Evolutionary conservation across 1,140 invertebrate genomes (phyloP), one percentile per base, ranked within the genome.

Genomic region (Cydia fagiglandana): DNA sequence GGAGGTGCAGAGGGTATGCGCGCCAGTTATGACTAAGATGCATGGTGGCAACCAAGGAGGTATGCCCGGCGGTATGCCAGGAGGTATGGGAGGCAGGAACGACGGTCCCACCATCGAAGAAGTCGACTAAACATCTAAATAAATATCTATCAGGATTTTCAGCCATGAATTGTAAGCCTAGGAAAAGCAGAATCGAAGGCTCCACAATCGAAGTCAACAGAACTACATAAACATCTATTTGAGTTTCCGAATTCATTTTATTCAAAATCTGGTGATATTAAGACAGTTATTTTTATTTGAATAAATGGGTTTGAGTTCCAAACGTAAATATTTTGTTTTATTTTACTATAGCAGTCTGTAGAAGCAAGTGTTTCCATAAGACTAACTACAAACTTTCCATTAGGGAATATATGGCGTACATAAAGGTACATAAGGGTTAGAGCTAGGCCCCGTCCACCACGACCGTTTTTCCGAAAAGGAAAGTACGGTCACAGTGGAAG

Each of bases 1-100:
- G n/a, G 53, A 56, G 53, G 53, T 56, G 15, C 53, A 56, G 53
- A 56, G 53, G n/a, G 53, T 56, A 9, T 56, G 53, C 7, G 17
- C 53, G 15, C 53, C 53, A 56, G 53, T 56, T 56, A 56, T 56
- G 53, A 56, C 53, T 9, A 56, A 56, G 53, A 56, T 56, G 53
- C 53, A 56, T 17, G 53, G 53, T 17, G 53, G 53, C 7, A 56
- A 56, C 53, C 53, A 56, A 56, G 53, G n/a, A 17, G 53, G 53
- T 56, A 56, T 56, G 53, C 53, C 53, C 1, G 53, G n/a, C 0
- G 53, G 53, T n/a, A 53, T 53, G 50, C 50, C 50, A 53, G 53
- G 53, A 56, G 53, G 53, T 17, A 56, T 56, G 53, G 53, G 53
- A 17, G 53, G 53, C n/a, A 56, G n/a, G 7, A 56, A 56, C 5